These are phyloP conservation scores for Netelia virgata DNA, from an alignment of 2,888 invertebrate species.

Conservation along the genomic window DNA sequence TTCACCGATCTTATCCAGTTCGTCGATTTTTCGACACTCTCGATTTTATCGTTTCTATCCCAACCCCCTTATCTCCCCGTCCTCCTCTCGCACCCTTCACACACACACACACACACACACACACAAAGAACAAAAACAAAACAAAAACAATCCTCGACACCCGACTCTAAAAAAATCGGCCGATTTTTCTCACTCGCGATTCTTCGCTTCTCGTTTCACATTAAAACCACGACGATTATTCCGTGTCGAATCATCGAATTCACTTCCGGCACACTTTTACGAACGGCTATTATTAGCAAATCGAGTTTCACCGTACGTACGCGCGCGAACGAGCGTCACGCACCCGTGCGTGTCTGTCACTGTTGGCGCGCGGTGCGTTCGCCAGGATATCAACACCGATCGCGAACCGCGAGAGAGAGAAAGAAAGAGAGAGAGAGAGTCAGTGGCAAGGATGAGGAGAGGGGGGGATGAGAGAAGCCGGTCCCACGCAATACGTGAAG, in stretches of 20 bases:
- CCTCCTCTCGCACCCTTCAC: too few relatives aligned
- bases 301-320: slow-evolving; percentile 21
- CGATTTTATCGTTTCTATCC: neutral
- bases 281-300: slow-evolving; percentile 14
- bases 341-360: neutral
- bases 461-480: slow-evolving; percentile 23
- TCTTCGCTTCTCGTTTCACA: neutral
- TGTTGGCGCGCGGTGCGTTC: slow-evolving; percentile 16
- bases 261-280: slow-evolving; percentile 55
- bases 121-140: too few relatives aligned
- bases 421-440: slow-evolving; percentile 28
- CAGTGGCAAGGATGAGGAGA: neutral
- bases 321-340: neutral
- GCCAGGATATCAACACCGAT: slow-evolving; percentile 42
- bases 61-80: neutral
- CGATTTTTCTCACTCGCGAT: slow-evolving; percentile 1
- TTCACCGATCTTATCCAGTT: slow-evolving; percentile 36
- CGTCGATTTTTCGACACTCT: slow-evolving; percentile 17
- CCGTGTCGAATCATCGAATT: slow-evolving; percentile 23
- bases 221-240: neutral
- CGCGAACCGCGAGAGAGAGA: slow-evolving; percentile 11
- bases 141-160: too few relatives aligned
- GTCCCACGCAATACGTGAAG: slow-evolving; percentile 35
- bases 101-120: too few relatives aligned
- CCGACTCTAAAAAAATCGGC: too few relatives aligned